phyloP scores from a whole-genome alignment of 2,888 invertebrate genomes.

The Phaonia tiefii region DNA sequence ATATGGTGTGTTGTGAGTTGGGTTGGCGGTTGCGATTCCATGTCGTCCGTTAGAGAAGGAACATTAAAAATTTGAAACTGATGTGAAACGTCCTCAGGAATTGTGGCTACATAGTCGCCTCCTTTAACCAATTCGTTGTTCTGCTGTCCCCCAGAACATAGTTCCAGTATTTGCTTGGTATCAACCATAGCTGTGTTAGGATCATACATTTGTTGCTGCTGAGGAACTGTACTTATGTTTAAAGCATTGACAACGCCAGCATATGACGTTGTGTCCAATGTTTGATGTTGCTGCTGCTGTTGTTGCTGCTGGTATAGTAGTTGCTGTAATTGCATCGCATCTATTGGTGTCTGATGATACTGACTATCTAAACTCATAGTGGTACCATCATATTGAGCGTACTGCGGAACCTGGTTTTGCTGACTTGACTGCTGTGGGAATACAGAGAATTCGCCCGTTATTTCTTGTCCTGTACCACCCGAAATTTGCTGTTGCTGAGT shows the following conservation, averaged over 20 bases:
- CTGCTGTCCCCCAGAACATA: constrained; percentile 62
- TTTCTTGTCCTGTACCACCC: constrained; percentile 46
- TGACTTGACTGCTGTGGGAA: constrained; percentile 72
- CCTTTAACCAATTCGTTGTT: constrained; percentile 51
- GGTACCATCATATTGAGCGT: constrained; percentile 59
- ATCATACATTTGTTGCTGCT: constrained; percentile 66
- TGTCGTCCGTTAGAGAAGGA: constrained; percentile 75
- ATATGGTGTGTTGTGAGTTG: constrained; percentile 72
- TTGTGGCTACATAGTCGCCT: constrained; percentile 51
- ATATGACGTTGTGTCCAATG: constrained; percentile 50
- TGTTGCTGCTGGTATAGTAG: constrained; percentile 75
- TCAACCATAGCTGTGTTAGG: constrained; percentile 56
- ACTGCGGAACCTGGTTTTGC: constrained; percentile 50
- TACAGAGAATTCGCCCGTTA: constrained; percentile 66
- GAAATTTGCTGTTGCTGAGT: constrained; percentile 30
- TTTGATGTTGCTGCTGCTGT: constrained; percentile 72
- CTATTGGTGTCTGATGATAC: constrained; percentile 71
- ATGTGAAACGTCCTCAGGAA: constrained; percentile 65
- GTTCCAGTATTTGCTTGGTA: constrained; percentile 67
- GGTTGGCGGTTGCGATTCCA: constrained; percentile 43
- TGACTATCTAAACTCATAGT: constrained; percentile 56
- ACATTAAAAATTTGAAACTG: constrained; percentile 75
- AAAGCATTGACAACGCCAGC: constrained; percentile 45
- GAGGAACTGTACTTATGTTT: constrained; percentile 67
- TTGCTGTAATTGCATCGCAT: constrained; percentile 76